Conservation (phyloP, 2,888 invertebrate genomes). For the Tinea pellionella region DNA sequence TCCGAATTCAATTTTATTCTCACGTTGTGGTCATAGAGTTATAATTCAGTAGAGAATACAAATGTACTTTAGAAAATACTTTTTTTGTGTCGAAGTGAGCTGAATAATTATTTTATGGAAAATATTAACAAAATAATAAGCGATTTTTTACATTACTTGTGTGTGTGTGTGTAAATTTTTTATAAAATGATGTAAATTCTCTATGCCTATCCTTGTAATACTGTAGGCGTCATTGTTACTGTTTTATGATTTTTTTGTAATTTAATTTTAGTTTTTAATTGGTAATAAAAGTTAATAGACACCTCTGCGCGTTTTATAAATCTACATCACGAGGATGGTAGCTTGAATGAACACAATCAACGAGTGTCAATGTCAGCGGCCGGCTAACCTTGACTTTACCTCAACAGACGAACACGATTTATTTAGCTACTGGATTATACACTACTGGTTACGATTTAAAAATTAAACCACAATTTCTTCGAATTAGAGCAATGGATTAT, state of each 20-base stretch:
- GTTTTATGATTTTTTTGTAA: no score
- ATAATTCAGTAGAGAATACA: neutral
- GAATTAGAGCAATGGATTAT: neutral
- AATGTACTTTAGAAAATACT: no score
- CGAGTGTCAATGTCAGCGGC: constrained; percentile 15
- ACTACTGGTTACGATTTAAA: neutral
- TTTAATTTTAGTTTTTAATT: no score
- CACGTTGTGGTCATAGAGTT: neutral
- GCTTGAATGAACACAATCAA: constrained; percentile 9
- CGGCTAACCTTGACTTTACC: constrained; percentile 15
- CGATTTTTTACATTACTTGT: no score
- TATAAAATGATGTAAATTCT: no score
- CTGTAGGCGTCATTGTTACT: no score
- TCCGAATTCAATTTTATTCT: constrained; percentile 9
- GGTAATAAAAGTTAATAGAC: neutral
- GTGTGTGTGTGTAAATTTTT: no score
- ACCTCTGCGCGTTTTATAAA: neutral
- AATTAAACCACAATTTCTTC: neutral
- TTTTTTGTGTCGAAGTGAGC: no score
- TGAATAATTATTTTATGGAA: no score
- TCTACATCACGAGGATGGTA: neutral
- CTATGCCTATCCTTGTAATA: no score
- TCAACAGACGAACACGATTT: neutral
- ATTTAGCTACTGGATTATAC: neutral
- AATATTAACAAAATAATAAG: no score